These are phyloP conservation scores for Pseudopipra pipra DNA, from an alignment of 2,113 vertebrate species.

Conservation along the genomic window DNA sequence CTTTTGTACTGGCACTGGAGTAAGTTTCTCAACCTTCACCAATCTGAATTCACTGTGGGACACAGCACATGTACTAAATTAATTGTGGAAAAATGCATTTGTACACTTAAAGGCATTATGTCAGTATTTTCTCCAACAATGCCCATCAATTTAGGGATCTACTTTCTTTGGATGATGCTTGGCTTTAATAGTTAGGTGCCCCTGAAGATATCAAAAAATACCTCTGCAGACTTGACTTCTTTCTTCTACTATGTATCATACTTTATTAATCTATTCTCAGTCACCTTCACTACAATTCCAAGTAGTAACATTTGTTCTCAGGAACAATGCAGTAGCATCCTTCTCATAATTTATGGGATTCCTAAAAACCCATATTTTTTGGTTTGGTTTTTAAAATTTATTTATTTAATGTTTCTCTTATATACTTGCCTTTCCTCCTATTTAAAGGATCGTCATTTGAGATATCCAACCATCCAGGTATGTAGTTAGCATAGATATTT, in stretches of 20 bases:
- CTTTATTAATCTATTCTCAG: neutral
- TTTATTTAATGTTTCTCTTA: neutral
- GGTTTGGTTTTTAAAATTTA: neutral
- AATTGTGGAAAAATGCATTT: neutral
- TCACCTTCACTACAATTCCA: neutral
- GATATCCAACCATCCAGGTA: neutral
- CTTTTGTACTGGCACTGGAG: neutral
- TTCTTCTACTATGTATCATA: neutral
- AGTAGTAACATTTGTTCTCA: neutral
- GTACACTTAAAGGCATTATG: neutral
- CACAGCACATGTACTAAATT: neutral
- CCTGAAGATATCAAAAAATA: neutral
- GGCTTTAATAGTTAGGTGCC: neutral
- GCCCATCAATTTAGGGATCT: neutral
- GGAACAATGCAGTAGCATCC: neutral
- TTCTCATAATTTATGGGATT: neutral
- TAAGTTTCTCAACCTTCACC: neutral
- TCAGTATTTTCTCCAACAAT: neutral
- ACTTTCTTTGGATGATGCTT: neutral
- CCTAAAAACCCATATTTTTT: neutral
- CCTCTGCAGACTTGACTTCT: neutral
- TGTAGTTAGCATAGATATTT: neutral
- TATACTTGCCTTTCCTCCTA: neutral
- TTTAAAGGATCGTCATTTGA: neutral
- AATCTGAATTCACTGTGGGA: neutral